Evolutionary conservation across 2,113 vertebrate genomes (phyloP).

Genomic region (Syngnathus floridae): DNA sequence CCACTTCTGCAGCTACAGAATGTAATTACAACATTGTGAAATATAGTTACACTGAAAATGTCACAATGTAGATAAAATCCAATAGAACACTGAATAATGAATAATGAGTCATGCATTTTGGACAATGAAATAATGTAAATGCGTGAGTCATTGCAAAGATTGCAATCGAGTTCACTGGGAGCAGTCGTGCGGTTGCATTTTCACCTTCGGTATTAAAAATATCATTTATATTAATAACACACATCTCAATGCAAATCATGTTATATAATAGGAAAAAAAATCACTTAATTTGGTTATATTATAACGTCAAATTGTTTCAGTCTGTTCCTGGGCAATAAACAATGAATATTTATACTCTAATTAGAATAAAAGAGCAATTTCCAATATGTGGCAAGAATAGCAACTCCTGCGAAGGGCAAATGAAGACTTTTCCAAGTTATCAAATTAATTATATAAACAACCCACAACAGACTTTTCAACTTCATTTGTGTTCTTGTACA

Average conservation of each 20-base stretch:
- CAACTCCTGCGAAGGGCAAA: too few species aligned
- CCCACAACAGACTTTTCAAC: neutral
- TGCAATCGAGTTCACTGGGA: constrained; percentile 10
- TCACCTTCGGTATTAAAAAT: constrained; percentile 4
- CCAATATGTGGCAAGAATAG: too few species aligned
- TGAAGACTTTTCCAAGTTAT: too few species aligned
- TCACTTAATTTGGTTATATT: too few species aligned
- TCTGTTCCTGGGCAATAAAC: neutral
- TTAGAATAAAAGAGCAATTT: too few species aligned
- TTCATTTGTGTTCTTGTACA: neutral
- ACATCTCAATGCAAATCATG: constrained; percentile 10
- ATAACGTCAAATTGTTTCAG: neutral
- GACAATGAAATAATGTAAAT: constrained; percentile 5
- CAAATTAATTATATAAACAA: neutral
- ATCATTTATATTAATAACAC: constrained; percentile 1
- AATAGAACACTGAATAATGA: constrained; percentile 25
- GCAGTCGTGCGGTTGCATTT: constrained; percentile 1
- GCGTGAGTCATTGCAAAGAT: constrained; percentile 9
- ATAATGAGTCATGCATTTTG: constrained; percentile 12
- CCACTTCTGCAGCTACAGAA: constrained; percentile 4
- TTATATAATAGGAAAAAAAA: neutral
- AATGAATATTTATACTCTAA: neutral
- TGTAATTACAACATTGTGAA: constrained; percentile 12
- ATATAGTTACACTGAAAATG: constrained; percentile 17
- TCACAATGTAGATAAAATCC: constrained; percentile 14